Percentiles rank a stretch among this genome's conserved stretches.
Conservation (phyloP, 2,113 vertebrate genomes). For the Myocastor coypus region DNA sequence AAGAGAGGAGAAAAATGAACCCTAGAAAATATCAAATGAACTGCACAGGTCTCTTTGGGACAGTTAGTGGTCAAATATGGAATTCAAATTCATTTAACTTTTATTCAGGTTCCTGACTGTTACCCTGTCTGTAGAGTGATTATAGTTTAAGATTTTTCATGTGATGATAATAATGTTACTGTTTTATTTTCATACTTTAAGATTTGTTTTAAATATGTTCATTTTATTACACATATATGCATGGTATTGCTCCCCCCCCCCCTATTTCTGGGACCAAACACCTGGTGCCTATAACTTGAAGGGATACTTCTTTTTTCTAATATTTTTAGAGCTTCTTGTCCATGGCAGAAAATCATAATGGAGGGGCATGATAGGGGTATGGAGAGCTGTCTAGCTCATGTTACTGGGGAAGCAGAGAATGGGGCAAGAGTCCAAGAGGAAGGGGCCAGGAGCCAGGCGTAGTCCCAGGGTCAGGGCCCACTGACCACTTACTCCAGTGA, state of each 20-base stretch:
- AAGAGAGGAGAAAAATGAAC: neutral
- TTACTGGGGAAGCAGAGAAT: neutral
- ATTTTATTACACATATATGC: neutral
- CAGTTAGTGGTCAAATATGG: neutral
- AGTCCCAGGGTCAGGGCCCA: neutral
- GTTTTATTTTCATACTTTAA: neutral
- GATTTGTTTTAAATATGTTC: neutral
- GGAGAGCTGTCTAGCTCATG: neutral
- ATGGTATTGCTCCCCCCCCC: neutral
- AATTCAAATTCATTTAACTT: neutral
- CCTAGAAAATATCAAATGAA: neutral
- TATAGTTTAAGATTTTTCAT: neutral
- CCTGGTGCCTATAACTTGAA: neutral
- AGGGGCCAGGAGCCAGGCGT: neutral
- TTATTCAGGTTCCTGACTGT: neutral
- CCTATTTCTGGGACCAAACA: neutral
- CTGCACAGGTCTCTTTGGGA: neutral
- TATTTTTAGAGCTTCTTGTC: neutral
- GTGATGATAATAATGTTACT: neutral
- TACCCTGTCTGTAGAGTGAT: neutral
- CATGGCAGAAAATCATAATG: neutral
- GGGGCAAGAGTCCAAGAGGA: neutral
- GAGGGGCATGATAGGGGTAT: neutral
- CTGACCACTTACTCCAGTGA: neutral
- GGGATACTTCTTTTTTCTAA: neutral